phyloP scores from a whole-genome alignment of 2,888 invertebrate species.

The Cosmia pyralina region DNA sequence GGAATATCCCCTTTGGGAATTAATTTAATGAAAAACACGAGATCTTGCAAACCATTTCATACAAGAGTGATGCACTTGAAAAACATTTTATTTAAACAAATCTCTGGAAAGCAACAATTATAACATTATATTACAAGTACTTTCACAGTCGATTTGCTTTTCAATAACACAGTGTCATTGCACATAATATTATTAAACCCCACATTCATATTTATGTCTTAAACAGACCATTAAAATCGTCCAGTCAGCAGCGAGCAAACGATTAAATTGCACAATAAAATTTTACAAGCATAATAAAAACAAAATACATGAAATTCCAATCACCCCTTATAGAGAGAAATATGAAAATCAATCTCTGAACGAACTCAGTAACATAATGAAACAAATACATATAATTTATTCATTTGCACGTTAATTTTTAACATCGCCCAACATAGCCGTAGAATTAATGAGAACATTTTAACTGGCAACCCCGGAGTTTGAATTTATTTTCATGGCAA shows the following conservation, averaged over 20 bases:
- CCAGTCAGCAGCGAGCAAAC: not conserved
- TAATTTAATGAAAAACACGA: no score
- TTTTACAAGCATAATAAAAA: not conserved
- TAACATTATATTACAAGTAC: no score
- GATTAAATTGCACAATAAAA: constrained; percentile 6
- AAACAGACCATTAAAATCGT: not conserved
- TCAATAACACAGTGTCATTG: no score
- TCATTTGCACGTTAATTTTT: constrained; percentile 60
- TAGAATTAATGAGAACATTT: constrained; percentile 60
- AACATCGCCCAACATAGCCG: constrained; percentile 49
- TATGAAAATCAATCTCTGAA: constrained; percentile 47
- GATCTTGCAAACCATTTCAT: no score
- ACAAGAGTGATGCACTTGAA: no score
- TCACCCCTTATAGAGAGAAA: constrained; percentile 21
- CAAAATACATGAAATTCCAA: constrained; percentile 21
- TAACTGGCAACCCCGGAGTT: constrained; percentile 57
- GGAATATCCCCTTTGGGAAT: no score
- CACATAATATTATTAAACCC: not conserved
- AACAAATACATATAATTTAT: constrained; percentile 53
- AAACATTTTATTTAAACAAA: no score
- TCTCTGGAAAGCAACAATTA: no score
- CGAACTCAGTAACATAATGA: constrained; percentile 26
- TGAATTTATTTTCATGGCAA: constrained; percentile 71
- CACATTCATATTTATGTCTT: not conserved
- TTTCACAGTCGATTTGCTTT: no score